Conservation (phyloP, 92 coral and sea anemone species). For the Porites cylindrica region DNA sequence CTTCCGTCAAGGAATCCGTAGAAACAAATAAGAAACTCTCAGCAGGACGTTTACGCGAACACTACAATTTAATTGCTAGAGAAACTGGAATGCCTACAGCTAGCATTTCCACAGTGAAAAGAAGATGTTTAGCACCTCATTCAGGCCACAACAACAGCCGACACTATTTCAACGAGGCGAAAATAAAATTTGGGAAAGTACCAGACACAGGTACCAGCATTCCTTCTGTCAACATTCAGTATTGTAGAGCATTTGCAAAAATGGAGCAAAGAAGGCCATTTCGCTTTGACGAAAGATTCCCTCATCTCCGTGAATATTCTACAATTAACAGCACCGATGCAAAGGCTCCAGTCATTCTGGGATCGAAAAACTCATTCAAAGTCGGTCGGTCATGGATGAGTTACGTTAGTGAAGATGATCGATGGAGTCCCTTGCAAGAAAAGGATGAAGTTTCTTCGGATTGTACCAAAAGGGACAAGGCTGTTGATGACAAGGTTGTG, state of each 20-base stretch:
- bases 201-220: slow-evolving; percentile 41
- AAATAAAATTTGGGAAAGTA: slow-evolving; percentile 46
- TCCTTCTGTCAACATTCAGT: slow-evolving; percentile 33
- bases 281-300: slow-evolving; percentile 39
- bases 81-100: slow-evolving; percentile 33
- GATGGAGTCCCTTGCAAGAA: slow-evolving; percentile 51
- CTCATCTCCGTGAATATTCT: slow-evolving; percentile 45
- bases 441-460: slow-evolving; percentile 5
- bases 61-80: slow-evolving; percentile 23
- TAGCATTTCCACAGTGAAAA: slow-evolving; percentile 31
- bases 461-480: slow-evolving; percentile 23
- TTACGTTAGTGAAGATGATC: slow-evolving; percentile 50
- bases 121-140: slow-evolving; percentile 45
- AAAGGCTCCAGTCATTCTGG: slow-evolving; percentile 59
- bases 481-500: slow-evolving; percentile 16
- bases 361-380: slow-evolving; percentile 59
- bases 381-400: slow-evolving; percentile 39
- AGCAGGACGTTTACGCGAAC: slow-evolving; percentile 29
- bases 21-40: slow-evolving; percentile 21
- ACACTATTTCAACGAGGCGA: slow-evolving; percentile 29
- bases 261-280: slow-evolving; percentile 51
- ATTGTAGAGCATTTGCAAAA: slow-evolving; percentile 45
- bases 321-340: slow-evolving; percentile 53
- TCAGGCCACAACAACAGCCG: slow-evolving; percentile 32
- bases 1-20: slow-evolving; percentile 23